Percentiles rank a stretch among this genome's conserved stretches.
Conservation (phyloP, 2,797 vertebrate species). For the Diceros bicornis region DNA sequence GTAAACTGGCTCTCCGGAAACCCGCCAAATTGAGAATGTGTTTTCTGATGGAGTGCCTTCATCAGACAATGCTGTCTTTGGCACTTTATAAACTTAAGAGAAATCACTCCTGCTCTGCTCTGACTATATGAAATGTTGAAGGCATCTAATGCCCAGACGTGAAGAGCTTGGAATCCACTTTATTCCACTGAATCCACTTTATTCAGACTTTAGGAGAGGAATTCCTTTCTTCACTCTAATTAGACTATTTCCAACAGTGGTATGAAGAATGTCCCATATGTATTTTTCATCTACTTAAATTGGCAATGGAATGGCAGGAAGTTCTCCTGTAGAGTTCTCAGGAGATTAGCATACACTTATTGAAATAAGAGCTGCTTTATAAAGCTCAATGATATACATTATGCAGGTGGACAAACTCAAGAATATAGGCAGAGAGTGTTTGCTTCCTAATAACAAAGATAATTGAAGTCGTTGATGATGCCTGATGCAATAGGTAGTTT, state of each 20-base stretch:
- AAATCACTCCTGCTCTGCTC: neutral
- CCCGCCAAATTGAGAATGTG: rapidly evolving
- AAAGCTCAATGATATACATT: neutral
- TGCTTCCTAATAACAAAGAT: neutral
- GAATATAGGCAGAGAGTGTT: neutral
- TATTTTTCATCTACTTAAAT: neutral
- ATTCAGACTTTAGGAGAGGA: neutral
- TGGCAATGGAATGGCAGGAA: neutral
- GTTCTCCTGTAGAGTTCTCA: neutral
- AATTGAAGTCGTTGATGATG: neutral
- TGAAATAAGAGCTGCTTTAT: neutral
- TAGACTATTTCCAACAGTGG: neutral
- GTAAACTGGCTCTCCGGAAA: neutral
- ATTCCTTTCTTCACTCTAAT: neutral
- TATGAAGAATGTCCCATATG: neutral
- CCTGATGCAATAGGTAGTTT: neutral
- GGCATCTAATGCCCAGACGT: too few species aligned
- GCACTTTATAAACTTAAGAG: neutral
- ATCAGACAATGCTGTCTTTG: too few species aligned
- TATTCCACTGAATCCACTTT: neutral
- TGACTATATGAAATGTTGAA: neutral
- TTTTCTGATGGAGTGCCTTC: neutral
- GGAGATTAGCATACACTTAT: neutral
- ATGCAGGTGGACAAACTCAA: neutral
- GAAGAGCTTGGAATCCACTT: neutral